Percentiles rank a stretch among this genome's conserved stretches.
phyloP scores from a whole-genome alignment of 2,888 invertebrate genomes.

The Thereva nobilitata region DNA sequence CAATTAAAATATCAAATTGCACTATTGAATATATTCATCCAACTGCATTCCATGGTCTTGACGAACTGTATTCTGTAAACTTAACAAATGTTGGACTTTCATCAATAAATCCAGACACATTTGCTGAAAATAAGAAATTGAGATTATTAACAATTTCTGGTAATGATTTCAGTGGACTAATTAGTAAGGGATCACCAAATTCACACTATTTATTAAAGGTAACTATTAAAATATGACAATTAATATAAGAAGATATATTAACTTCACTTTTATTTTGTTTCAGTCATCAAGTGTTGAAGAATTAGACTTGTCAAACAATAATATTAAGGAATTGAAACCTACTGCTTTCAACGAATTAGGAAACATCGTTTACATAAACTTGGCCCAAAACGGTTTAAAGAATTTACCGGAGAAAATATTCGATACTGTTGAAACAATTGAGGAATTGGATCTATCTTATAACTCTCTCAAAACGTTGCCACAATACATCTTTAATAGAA shows the following conservation, averaged over 20 bases:
- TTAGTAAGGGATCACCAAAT: slow-evolving; percentile 43
- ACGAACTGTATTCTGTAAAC: slow-evolving; percentile 69
- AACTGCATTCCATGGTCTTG: slow-evolving; percentile 71
- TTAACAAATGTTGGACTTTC: slow-evolving; percentile 71
- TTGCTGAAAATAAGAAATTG: slow-evolving; percentile 68
- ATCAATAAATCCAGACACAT: slow-evolving; percentile 70
- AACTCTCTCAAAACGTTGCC: slow-evolving; percentile 70
- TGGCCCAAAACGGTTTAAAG: slow-evolving; percentile 69
- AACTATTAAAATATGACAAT: not conserved
- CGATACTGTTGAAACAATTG: slow-evolving; percentile 66
- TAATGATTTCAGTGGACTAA: slow-evolving; percentile 63
- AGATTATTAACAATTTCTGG: slow-evolving; percentile 69
- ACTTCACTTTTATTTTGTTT: slow-evolving; percentile 12
- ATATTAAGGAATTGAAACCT: slow-evolving; percentile 67
- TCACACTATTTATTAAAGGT: slow-evolving; percentile 54
- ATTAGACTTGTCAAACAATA: slow-evolving; percentile 72
- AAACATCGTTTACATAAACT: slow-evolving; percentile 69
- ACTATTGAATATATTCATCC: slow-evolving; percentile 69
- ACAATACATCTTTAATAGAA: slow-evolving; percentile 67
- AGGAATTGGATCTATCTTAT: slow-evolving; percentile 73
- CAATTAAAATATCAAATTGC: slow-evolving; percentile 71
- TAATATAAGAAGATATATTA: not conserved
- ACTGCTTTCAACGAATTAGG: slow-evolving; percentile 68
- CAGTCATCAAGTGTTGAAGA: slow-evolving; percentile 68
- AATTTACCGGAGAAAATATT: slow-evolving; percentile 61